Conservation (phyloP, 2,888 invertebrate species). For the Teleogryllus oceanicus region DNA sequence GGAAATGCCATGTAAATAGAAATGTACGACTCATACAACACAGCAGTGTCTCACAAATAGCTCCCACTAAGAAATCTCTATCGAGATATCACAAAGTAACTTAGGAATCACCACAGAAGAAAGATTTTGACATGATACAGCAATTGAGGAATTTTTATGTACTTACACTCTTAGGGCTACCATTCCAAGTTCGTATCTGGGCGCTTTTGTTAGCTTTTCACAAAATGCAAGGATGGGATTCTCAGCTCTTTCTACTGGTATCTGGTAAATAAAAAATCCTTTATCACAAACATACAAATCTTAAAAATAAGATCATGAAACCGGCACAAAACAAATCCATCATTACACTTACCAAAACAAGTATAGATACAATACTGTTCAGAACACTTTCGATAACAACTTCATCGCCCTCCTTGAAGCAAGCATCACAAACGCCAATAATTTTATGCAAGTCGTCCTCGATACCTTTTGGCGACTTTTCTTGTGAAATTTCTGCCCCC, state of each 20-base stretch:
- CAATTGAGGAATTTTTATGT: not conserved
- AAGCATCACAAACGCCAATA: constrained; percentile 88
- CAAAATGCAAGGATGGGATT: constrained; percentile 87
- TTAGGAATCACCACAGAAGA: too few species aligned
- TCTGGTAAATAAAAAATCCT: constrained; percentile 49
- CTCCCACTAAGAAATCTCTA: too few species aligned
- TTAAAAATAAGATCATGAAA: not conserved
- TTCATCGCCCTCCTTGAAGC: constrained; percentile 84
- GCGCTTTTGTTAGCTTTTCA: constrained; percentile 85
- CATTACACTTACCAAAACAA: constrained; percentile 70
- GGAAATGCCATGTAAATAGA: too few species aligned
- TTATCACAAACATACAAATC: not conserved
- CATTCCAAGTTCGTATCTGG: constrained; percentile 72
- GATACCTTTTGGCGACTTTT: constrained; percentile 82
- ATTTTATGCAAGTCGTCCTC: constrained; percentile 93
- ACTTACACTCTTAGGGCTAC: constrained; percentile 83
- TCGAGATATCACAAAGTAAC: too few species aligned
- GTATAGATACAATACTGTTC: constrained; percentile 93
- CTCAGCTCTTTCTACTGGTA: constrained; percentile 81
- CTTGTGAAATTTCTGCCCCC: constrained; percentile 92
- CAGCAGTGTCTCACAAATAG: too few species aligned
- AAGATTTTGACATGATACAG: too few species aligned
- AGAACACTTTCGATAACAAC: constrained; percentile 86
- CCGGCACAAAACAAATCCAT: not conserved
- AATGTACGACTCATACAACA: too few species aligned